These are phyloP conservation scores for Cyrtonyx montezumae DNA, from an alignment of 2,113 vertebrate species.

Conservation along the genomic window DNA sequence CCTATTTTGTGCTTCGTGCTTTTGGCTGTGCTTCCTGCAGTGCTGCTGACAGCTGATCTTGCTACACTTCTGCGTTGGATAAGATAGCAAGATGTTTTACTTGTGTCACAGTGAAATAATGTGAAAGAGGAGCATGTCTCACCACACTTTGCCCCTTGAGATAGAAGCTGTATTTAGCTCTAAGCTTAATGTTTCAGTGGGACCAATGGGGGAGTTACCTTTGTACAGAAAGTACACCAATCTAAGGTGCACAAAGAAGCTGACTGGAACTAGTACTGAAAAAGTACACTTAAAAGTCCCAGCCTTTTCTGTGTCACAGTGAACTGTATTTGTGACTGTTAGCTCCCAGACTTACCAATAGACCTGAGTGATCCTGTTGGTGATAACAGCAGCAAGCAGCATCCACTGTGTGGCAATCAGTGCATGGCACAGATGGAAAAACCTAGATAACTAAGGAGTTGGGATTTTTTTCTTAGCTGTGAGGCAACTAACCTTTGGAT, in stretches of 20 bases:
- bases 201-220: neutral
- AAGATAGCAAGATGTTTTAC: neutral
- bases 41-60: neutral
- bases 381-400: neutral
- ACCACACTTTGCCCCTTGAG: neutral
- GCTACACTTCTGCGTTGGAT: neutral
- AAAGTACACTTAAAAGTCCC: neutral
- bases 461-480: neutral
- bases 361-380: neutral
- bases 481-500: neutral
- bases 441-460: neutral
- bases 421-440: neutral
- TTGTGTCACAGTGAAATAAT: neutral
- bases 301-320: neutral
- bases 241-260: neutral
- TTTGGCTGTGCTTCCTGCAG: neutral
- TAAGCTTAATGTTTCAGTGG: neutral
- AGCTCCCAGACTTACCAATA: neutral
- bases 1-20: neutral
- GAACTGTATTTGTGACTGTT: neutral
- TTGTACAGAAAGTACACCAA: neutral
- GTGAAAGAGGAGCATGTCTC: neutral
- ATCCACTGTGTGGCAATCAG: rapidly evolving
- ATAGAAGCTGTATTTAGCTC: neutral
- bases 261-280: neutral